Evolutionary conservation across 2,888 invertebrate genomes (phyloP).

Genomic region (Rugalucina vietnamica): DNA sequence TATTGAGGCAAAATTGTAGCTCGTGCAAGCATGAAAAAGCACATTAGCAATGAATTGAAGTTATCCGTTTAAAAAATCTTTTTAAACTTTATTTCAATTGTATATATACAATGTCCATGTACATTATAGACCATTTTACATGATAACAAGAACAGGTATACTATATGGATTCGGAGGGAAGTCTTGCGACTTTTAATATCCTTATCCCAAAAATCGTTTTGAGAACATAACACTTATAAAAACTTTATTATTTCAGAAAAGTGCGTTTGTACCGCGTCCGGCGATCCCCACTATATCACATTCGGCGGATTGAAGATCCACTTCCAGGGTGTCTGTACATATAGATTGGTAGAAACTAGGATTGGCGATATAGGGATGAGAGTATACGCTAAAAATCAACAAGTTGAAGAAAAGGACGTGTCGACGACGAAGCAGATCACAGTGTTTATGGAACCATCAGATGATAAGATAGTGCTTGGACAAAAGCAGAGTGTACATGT

Average conservation of each 20-base stretch:
- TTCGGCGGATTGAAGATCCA: background rate
- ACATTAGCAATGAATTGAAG: no score
- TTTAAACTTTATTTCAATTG: no score
- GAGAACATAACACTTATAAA: no score
- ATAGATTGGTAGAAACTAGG: background rate
- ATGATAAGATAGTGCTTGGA: background rate
- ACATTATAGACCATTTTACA: no score
- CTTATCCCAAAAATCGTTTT: no score
- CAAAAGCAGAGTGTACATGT: background rate
- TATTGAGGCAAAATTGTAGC: no score
- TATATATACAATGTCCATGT: no score
- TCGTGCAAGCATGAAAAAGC: no score
- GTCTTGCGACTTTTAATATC: no score
- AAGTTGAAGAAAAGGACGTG: background rate
- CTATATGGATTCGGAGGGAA: no score
- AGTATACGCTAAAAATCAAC: background rate
- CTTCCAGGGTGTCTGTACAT: background rate
- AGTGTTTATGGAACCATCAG: background rate
- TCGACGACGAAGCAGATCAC: background rate
- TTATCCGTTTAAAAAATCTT: no score
- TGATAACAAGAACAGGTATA: no score
- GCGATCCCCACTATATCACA: background rate
- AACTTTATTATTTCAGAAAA: slow-evolving; percentile 5
- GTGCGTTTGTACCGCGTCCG: background rate
- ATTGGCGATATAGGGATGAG: background rate